Conservation (phyloP, 2,797 vertebrate species). For the Phataginus tetradactyla region DNA sequence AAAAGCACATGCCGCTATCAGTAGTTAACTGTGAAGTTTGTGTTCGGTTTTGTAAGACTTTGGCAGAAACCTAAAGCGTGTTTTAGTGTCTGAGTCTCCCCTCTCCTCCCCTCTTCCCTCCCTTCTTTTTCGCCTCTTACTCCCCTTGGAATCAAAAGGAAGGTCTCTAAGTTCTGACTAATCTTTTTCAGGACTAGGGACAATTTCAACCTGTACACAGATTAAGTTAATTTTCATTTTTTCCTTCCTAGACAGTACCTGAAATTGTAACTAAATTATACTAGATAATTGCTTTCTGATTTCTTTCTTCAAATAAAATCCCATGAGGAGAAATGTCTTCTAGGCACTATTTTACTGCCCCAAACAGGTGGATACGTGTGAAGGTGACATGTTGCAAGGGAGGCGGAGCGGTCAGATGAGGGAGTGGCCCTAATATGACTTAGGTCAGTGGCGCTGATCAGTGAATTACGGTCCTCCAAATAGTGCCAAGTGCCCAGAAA, state of each 20-base stretch:
- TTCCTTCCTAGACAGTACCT: not conserved
- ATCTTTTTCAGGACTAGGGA: conserved; percentile 19
- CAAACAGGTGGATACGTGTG: not conserved
- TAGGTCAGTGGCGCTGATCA: not conserved
- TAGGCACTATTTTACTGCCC: not conserved
- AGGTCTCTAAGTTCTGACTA: not conserved
- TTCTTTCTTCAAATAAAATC: conserved; percentile 26
- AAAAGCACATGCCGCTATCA: conserved; percentile 51
- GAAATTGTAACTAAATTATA: conserved; percentile 22
- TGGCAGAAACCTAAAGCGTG: conserved; percentile 23
- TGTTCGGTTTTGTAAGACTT: conserved; percentile 55
- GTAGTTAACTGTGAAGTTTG: not conserved
- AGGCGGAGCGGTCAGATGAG: not conserved
- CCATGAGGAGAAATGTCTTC: not conserved
- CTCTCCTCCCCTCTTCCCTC: not conserved
- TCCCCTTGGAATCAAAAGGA: not conserved
- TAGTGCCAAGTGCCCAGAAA: not conserved
- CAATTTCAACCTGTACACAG: conserved; percentile 22
- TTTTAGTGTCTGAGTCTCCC: not conserved
- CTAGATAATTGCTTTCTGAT: not conserved
- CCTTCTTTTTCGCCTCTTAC: not conserved
- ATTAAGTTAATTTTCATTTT: conserved; percentile 28
- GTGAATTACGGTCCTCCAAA: not conserved
- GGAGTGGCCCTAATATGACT: not conserved
- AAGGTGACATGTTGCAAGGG: not conserved